Conservation (phyloP, 1,140 invertebrate genomes). For the Atta cephalotes region DNA sequence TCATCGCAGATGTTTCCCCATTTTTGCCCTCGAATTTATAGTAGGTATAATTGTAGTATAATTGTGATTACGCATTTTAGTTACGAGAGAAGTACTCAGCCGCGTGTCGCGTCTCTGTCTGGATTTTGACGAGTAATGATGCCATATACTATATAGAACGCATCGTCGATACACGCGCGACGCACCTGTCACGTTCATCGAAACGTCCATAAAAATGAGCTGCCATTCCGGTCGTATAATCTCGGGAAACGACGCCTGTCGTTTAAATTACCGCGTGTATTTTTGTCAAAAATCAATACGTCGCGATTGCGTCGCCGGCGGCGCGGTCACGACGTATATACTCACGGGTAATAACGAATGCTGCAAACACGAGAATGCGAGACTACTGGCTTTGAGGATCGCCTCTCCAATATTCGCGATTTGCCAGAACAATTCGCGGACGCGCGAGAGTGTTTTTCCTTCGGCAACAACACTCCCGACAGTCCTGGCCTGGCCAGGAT, state of each 20-base stretch:
- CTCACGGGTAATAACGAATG: slow-evolving; percentile 28
- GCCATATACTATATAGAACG: neutral
- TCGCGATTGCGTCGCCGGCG: slow-evolving; percentile 18
- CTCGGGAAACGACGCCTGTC: slow-evolving; percentile 50
- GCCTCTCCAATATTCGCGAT: slow-evolving; percentile 18
- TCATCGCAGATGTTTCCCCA: slow-evolving; percentile 35
- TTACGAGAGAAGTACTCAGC: slow-evolving; percentile 28
- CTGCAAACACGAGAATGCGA: slow-evolving; percentile 3
- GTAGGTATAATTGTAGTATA: slow-evolving; percentile 44
- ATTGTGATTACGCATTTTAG: neutral
- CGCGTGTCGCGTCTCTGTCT: slow-evolving; percentile 41
- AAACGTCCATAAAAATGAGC: slow-evolving; percentile 64
- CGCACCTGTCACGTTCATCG: slow-evolving; percentile 54
- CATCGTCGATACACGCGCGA: slow-evolving; percentile 28
- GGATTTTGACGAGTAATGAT: slow-evolving; percentile 37
- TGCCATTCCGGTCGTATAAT: slow-evolving; percentile 51
- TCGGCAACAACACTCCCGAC: slow-evolving; percentile 18
- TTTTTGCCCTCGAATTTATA: slow-evolving; percentile 39
- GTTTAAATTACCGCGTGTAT: slow-evolving; percentile 64
- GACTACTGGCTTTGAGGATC: neutral
- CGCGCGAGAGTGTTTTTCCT: slow-evolving; percentile 31
- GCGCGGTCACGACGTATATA: neutral
- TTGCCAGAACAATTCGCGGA: slow-evolving; percentile 14
- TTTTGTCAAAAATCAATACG: slow-evolving; percentile 63
- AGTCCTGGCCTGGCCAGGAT: neutral